phyloP scores from a whole-genome alignment of 2,888 invertebrate genomes.

The Heliothis peltigera region DNA sequence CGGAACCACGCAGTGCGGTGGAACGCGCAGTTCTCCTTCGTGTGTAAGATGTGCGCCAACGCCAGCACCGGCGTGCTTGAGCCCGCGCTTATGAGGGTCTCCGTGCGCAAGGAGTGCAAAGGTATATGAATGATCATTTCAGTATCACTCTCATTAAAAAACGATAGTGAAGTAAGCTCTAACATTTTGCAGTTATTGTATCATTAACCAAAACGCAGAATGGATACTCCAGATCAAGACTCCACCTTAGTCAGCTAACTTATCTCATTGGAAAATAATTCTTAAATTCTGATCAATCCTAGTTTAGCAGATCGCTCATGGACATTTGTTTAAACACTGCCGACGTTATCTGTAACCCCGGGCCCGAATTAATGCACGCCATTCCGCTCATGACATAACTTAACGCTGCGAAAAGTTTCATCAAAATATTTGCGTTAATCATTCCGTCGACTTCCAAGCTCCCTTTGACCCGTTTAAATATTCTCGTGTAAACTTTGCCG shows the following conservation, averaged over 20 bases:
- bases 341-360: slow-evolving; percentile 26
- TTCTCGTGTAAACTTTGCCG: slow-evolving; percentile 45
- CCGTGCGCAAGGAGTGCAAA: slow-evolving; percentile 97
- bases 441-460: slow-evolving; percentile 33
- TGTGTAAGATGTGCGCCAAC: slow-evolving; percentile 99
- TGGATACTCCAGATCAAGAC: no score
- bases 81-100: slow-evolving; percentile 97
- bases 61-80: slow-evolving; percentile 98
- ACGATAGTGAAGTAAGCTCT: no score
- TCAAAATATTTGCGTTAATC: slow-evolving; percentile 30
- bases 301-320: slow-evolving; percentile 3
- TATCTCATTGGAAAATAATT: no score
- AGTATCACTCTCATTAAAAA: no score
- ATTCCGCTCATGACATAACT: not conserved
- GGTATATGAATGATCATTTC: slow-evolving; percentile 79
- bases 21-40: slow-evolving; percentile 97
- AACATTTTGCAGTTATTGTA: no score
- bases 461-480: slow-evolving; percentile 47
- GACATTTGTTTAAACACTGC: not conserved
- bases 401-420: slow-evolving; percentile 25
- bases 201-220: no score
- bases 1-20: slow-evolving; percentile 98
- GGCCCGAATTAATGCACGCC: slow-evolving; percentile 8
- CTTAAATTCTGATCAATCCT: no score
- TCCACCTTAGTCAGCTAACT: no score